Percentiles rank a stretch among this genome's conserved stretches.
These are phyloP conservation scores for Cirrhinus mrigala DNA, from an alignment of 2,797 vertebrate species.

Conservation along the genomic window DNA sequence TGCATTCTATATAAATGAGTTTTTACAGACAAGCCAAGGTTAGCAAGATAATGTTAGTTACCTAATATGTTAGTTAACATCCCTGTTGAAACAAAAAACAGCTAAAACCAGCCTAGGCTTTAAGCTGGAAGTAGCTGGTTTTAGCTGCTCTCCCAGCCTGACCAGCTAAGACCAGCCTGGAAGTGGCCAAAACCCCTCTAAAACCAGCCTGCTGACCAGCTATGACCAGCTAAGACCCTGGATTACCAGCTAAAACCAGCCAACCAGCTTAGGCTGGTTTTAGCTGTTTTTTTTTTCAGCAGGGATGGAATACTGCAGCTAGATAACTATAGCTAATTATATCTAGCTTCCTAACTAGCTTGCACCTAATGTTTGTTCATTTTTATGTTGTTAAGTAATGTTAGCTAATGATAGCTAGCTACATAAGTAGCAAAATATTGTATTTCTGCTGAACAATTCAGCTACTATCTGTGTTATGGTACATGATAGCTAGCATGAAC, in stretches of 20 bases:
- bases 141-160: no score
- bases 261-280: no score
- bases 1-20: neutral
- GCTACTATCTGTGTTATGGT: neutral
- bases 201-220: no score
- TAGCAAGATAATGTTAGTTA: neutral
- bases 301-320: neutral
- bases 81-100: no score
- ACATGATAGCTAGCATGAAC: no score
- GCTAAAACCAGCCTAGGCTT: no score
- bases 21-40: neutral
- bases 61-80: neutral
- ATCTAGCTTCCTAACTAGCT: neutral
- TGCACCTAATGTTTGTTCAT: neutral
- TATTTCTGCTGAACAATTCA: neutral
- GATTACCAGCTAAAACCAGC: no score
- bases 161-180: no score
- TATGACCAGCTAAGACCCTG: no score
- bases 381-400: neutral
- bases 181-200: no score
- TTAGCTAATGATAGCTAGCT: neutral
- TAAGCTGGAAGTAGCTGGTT: no score
- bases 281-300: no score
- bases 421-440: neutral
- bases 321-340: neutral